Base-by-base conservation (phyloP, 2,888 invertebrate species). In the Stegophylla sp. region DNA sequence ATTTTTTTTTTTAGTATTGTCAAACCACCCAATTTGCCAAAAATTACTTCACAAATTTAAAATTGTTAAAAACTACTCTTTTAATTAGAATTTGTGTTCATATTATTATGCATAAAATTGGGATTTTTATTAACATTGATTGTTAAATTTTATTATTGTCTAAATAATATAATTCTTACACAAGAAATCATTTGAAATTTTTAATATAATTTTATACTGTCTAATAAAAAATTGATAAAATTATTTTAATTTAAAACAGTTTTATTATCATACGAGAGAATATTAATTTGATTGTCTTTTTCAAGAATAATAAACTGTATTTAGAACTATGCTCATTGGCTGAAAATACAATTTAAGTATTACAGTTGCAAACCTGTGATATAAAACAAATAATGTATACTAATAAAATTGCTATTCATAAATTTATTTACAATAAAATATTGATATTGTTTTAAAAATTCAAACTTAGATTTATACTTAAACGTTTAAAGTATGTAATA, bases 251-350 rank as follows among this genome's bases (percentile, higher is more conserved):
- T 43, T 66, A 13, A 59, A 45, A 45, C 26, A 67, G 26, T 56
- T n/a, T n/a, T 61, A n/a, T 73, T 61, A 28, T 43, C 73, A 73
- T 61, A 45, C 45, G 13, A 73, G 43, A 28, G 13, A 7, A 26
- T 73, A 3, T 73, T 13, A 45, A 45, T n/a, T 73, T 45, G 10
- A 15, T 34, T 72, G 2, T 26, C 17, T 26, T 51, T n/a, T 0
- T 9, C n/a, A 34, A 34, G 34, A n/a, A n/a, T n/a, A n/a, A n/a
- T n/a, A n/a, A n/a, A n/a, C n/a, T n/a, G n/a, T n/a, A n/a, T n/a
- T n/a, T n/a, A n/a, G n/a, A n/a, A n/a, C n/a, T n/a, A n/a, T n/a
- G n/a, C n/a, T n/a, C n/a, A n/a, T n/a, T n/a, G n/a, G n/a, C n/a
- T n/a, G n/a, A n/a, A n/a, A n/a, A n/a, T n/a, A n/a, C n/a, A n/a